Percentiles rank a stretch among this genome's conserved stretches.
Evolutionary conservation across 2,888 invertebrate species (phyloP).

Genomic region (Phania funesta): DNA sequence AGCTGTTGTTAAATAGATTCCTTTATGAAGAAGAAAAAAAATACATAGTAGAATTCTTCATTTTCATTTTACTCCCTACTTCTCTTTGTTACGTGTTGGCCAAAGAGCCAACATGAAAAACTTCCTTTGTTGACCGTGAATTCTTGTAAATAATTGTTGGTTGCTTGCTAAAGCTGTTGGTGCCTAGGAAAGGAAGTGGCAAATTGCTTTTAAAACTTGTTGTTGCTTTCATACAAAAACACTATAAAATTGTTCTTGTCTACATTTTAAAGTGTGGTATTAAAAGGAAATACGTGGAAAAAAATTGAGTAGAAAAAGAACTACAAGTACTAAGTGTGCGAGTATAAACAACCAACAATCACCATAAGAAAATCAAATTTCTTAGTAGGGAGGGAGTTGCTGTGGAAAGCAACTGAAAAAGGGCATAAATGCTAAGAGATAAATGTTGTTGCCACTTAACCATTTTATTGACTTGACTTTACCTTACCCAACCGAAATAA

Average conservation of each 20-base stretch:
- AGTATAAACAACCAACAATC: neutral
- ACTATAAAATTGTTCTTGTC: constrained; percentile 29
- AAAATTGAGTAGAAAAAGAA: constrained; percentile 9
- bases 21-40: constrained; percentile 28
- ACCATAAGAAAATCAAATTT: constrained; percentile 53
- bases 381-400: constrained; percentile 60
- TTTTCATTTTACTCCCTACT: constrained; percentile 48
- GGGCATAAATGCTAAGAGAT: constrained; percentile 55
- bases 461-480: constrained; percentile 58
- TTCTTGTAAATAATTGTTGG: constrained; percentile 66
- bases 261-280: constrained; percentile 29
- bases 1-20: constrained; percentile 63
- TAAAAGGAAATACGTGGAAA: constrained; percentile 55
- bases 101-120: constrained; percentile 35
- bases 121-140: constrained; percentile 68
- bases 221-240: constrained; percentile 42
- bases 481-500: constrained; percentile 49
- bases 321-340: neutral
- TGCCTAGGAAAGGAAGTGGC: constrained; percentile 69
- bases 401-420: constrained; percentile 48
- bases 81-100: constrained; percentile 14
- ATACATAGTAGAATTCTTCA: constrained; percentile 40
- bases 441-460: constrained; percentile 46
- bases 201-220: constrained; percentile 64
- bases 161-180: constrained; percentile 17